Conservation (phyloP, 2,888 invertebrate genomes). For the Autographa pulchrina region DNA sequence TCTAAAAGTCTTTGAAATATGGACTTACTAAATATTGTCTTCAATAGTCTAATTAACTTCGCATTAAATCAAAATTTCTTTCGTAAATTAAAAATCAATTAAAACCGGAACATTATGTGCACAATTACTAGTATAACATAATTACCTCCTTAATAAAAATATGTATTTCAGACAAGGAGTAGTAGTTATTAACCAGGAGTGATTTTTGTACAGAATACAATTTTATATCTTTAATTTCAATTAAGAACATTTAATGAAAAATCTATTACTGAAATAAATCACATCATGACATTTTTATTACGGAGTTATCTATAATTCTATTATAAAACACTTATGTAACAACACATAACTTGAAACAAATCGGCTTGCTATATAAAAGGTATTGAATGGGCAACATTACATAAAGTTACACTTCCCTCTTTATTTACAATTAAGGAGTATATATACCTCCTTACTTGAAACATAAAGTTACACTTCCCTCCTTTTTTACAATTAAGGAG, state of each 20-base stretch:
- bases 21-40: constrained; percentile 43
- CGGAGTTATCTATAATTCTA: background rate
- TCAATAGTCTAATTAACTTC: constrained; percentile 19
- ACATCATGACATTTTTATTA: too few species aligned
- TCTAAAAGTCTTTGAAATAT: constrained; percentile 11
- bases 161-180: background rate
- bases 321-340: background rate
- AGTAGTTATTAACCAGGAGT: background rate
- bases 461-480: background rate
- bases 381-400: background rate
- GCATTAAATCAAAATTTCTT: background rate
- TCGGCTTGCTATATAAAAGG: background rate
- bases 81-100: background rate
- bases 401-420: background rate
- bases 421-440: background rate
- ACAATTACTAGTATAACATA: background rate
- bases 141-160: background rate
- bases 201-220: background rate
- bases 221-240: too few species aligned
- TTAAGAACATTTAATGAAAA: too few species aligned
- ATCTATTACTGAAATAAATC: too few species aligned
- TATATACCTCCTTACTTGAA: constrained; percentile 2
- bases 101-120: background rate
- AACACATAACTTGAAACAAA: background rate
- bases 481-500: background rate